Percentiles rank a stretch among this genome's conserved stretches.
Evolutionary conservation across 2,888 invertebrate genomes (phyloP).

Genomic region (Itoplectis maculator): DNA sequence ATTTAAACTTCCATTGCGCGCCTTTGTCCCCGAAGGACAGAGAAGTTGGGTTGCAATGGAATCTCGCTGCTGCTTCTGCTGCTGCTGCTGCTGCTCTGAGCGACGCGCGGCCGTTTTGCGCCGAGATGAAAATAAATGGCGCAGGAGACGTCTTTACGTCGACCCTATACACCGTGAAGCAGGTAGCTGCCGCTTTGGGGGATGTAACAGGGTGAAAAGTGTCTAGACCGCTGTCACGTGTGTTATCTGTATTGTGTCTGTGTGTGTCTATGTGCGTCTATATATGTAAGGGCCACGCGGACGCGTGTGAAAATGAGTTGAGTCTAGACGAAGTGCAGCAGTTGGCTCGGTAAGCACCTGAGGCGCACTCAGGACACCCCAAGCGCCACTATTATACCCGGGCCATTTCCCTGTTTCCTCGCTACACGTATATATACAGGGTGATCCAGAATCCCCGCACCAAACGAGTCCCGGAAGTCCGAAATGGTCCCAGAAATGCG

Average conservation of each 20-base stretch:
- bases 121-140: constrained; percentile 49
- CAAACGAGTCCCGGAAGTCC: too few species aligned
- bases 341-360: constrained; percentile 35
- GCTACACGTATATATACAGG: constrained; percentile 11
- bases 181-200: background rate
- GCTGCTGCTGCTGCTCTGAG: too few species aligned
- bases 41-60: background rate
- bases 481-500: too few species aligned
- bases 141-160: constrained; percentile 31
- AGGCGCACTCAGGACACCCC: constrained; percentile 48
- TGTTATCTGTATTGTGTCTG: background rate
- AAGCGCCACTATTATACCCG: constrained; percentile 42
- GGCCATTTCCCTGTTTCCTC: constrained; percentile 42
- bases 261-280: too few species aligned
- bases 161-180: constrained; percentile 16
- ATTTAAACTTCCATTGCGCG: background rate
- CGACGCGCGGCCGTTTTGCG: constrained; percentile 33
- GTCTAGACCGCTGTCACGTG: background rate
- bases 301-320: constrained; percentile 26
- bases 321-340: constrained; percentile 40
- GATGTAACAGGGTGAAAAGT: constrained; percentile 33
- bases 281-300: too few species aligned
- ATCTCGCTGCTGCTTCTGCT: background rate
- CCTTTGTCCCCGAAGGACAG: background rate
- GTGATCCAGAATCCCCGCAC: too few species aligned